A percentile compares a stretch with the other conserved stretches of the same genome.
Conservation (phyloP, 2,113 vertebrate genomes). For the Perca flavescens region DNA sequence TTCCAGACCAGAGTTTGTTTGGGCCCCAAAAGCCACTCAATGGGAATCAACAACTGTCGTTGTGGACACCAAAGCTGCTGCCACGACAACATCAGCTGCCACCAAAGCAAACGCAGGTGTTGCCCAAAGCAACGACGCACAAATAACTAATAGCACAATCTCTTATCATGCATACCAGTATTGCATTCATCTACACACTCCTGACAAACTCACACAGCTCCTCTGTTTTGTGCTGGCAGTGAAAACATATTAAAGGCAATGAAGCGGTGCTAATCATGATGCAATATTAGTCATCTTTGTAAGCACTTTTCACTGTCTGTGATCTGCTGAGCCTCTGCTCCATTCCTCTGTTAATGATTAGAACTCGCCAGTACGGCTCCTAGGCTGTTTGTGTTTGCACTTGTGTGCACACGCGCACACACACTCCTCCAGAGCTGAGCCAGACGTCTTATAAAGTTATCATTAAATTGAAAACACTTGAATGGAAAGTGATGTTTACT, state of each 20-base stretch:
- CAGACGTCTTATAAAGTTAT: constrained; percentile 79
- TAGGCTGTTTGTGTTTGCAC: constrained; percentile 66
- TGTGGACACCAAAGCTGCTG: constrained; percentile 14
- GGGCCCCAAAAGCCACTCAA: background rate
- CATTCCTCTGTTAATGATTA: constrained; percentile 80
- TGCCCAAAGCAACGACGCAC: constrained; percentile 20
- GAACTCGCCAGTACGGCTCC: constrained; percentile 76
- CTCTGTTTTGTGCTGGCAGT: constrained; percentile 43
- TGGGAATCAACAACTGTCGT: constrained; percentile 16
- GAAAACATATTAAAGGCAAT: constrained; percentile 49
- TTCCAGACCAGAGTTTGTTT: constrained; percentile 19
- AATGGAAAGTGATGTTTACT: constrained; percentile 79
- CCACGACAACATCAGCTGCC: background rate
- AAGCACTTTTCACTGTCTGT: constrained; percentile 74
- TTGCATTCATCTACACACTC: constrained; percentile 11
- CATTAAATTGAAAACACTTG: constrained; percentile 81
- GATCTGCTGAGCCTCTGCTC: constrained; percentile 64
- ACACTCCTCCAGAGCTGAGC: constrained; percentile 59
- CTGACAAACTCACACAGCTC: constrained; percentile 19
- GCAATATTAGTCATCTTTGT: constrained; percentile 76
- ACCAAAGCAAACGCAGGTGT: constrained; percentile 29
- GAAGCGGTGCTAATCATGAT: constrained; percentile 58
- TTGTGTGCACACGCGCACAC: constrained; percentile 18
- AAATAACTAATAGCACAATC: constrained; percentile 12
- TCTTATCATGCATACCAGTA: constrained; percentile 11